A percentile compares a stretch with the other conserved stretches of the same genome.
Conservation (phyloP, 35 echinoderm and acorn worm species). For the Patiria miniata region DNA sequence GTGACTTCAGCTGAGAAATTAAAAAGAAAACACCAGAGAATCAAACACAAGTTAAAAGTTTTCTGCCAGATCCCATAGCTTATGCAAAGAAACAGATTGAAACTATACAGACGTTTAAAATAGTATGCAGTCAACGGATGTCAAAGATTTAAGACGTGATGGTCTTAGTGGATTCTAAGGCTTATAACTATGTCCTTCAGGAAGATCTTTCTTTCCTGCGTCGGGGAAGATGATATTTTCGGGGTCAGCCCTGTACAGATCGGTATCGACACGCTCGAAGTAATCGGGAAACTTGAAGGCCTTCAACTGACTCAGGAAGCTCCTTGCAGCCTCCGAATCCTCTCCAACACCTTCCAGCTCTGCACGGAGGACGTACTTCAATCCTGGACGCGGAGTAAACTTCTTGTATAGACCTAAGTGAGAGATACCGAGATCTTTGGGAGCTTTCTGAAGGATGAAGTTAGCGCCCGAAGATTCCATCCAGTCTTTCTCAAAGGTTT, state of each 20-base stretch:
- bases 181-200: not conserved
- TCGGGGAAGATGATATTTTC: constrained; percentile 24
- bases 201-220: constrained; percentile 23
- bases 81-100: too few species aligned
- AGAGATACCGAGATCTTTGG: constrained; percentile 37
- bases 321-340: constrained; percentile 9
- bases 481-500: constrained; percentile 50
- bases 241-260: constrained; percentile 27
- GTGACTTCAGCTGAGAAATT: too few species aligned
- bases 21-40: too few species aligned
- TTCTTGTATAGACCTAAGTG: constrained; percentile 35
- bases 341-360: constrained; percentile 26
- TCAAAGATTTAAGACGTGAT: too few species aligned
- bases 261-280: not conserved
- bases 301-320: constrained; percentile 27
- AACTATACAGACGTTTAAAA: too few species aligned
- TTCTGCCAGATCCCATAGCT: too few species aligned
- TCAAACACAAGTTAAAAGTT: too few species aligned
- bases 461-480: constrained; percentile 20
- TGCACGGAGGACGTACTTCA: constrained; percentile 39
- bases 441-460: constrained; percentile 43
- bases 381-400: constrained; percentile 16
- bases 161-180: not conserved
- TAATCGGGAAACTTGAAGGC: not conserved
- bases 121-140: too few species aligned